phyloP scores from a whole-genome alignment of 2,888 invertebrate species.

The Micoletzkya japonica region DNA sequence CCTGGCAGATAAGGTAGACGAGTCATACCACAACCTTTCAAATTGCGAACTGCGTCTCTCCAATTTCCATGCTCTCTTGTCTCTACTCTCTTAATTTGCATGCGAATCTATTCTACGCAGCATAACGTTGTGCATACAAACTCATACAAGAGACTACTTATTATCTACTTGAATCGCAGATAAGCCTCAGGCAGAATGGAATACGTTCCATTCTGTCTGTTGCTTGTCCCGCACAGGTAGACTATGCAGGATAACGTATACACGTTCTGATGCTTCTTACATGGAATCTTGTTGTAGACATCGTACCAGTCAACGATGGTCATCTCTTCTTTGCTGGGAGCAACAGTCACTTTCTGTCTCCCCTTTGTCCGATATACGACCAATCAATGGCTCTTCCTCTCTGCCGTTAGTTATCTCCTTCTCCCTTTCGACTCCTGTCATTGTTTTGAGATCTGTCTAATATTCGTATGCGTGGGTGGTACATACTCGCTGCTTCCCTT shows the following conservation, averaged over 20 bases:
- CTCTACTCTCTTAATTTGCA: too few species aligned
- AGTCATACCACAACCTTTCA: not conserved
- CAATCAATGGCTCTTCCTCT: constrained; percentile 42
- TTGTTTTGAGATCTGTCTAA: constrained; percentile 47
- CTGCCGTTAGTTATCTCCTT: constrained; percentile 25
- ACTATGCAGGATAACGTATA: too few species aligned
- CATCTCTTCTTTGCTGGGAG: constrained; percentile 52
- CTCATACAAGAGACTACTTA: too few species aligned
- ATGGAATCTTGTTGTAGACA: constrained; percentile 35
- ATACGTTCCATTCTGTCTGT: too few species aligned
- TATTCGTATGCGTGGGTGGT: constrained; percentile 58
- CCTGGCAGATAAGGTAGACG: constrained; percentile 49
- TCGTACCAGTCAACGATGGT: constrained; percentile 60
- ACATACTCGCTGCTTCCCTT: constrained; percentile 58
- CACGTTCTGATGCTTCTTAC: not conserved
- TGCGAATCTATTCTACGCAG: too few species aligned
- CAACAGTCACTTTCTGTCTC: constrained; percentile 49
- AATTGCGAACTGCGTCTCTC: not conserved
- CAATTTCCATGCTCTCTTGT: not conserved
- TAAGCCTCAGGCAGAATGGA: too few species aligned
- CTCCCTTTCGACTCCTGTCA: not conserved
- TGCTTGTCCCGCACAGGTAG: too few species aligned
- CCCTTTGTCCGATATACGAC: constrained; percentile 43
- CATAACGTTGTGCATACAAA: too few species aligned
- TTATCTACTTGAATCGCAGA: too few species aligned